These are phyloP conservation scores for Sipha flava DNA, from an alignment of 1,140 invertebrate species.

Conservation along the genomic window DNA sequence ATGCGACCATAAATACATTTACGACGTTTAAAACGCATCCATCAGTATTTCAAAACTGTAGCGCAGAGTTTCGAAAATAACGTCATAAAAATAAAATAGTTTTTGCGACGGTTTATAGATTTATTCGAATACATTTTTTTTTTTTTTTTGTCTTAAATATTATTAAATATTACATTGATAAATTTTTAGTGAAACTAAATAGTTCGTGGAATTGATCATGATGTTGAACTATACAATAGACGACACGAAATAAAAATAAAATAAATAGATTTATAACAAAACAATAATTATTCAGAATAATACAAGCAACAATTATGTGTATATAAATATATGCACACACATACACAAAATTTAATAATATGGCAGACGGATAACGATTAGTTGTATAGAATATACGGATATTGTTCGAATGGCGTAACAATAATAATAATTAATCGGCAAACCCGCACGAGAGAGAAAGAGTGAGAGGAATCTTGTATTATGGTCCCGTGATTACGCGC, in stretches of 20 bases:
- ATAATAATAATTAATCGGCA: constrained; percentile 11
- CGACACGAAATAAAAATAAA: too few species aligned
- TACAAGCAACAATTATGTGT: too few species aligned
- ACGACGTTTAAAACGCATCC: not conserved
- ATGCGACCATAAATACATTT: not conserved
- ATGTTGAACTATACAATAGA: too few species aligned
- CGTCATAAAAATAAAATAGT: not conserved
- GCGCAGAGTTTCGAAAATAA: not conserved
- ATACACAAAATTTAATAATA: too few species aligned
- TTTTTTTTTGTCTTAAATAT: too few species aligned
- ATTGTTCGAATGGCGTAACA: not conserved
- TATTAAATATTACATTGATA: too few species aligned
- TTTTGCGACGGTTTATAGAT: not conserved
- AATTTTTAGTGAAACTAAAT: too few species aligned
- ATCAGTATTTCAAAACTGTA: not conserved
- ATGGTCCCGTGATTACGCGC: not conserved
- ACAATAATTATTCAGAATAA: too few species aligned
- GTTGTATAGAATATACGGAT: not conserved
- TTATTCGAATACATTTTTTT: not conserved
- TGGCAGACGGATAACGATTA: too few species aligned
- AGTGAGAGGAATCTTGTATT: not conserved
- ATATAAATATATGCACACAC: too few species aligned
- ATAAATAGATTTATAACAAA: too few species aligned
- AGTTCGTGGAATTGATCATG: too few species aligned
- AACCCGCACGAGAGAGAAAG: not conserved